Evolutionary conservation across 2,888 invertebrate species (phyloP).

Genomic region (Meandrusa payeni): DNA sequence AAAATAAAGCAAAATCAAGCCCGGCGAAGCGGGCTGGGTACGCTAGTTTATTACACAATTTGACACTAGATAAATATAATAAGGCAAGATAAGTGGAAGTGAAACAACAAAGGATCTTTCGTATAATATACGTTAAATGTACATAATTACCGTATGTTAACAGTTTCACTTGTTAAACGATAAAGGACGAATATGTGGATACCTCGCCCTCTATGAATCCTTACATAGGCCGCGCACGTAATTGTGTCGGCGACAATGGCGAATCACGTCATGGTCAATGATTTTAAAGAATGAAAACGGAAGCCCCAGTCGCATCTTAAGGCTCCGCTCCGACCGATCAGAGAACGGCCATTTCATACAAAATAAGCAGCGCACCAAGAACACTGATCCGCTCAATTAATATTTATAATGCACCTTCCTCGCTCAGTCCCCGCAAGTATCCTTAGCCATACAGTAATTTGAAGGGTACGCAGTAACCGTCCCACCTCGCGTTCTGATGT

Average conservation of each 20-base stretch:
- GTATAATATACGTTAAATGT: no score
- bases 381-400: constrained; percentile 24
- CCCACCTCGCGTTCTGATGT: constrained; percentile 27
- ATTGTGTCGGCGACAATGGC: constrained; percentile 55
- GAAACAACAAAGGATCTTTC: no score
- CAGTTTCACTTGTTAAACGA: no score
- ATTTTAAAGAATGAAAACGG: constrained; percentile 63
- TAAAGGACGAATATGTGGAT: neutral
- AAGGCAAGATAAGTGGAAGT: no score
- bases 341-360: constrained; percentile 38
- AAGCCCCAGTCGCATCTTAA: constrained; percentile 49
- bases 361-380: constrained; percentile 32
- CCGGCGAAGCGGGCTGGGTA: no score
- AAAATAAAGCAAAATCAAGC: no score
- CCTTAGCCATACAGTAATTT: constrained; percentile 9
- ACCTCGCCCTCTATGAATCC: constrained; percentile 25
- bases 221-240: constrained; percentile 57
- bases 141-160: no score
- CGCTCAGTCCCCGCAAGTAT: constrained; percentile 22
- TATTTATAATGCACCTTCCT: constrained; percentile 27
- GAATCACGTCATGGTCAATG: constrained; percentile 56
- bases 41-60: no score
- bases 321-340: constrained; percentile 35
- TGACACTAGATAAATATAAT: no score
- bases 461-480: constrained; percentile 29